A percentile compares a stretch with the other conserved stretches of the same genome.
These are phyloP conservation scores for Pangasianodon hypophthalmus DNA, from an alignment of 2,113 vertebrate genomes.

Conservation along the genomic window DNA sequence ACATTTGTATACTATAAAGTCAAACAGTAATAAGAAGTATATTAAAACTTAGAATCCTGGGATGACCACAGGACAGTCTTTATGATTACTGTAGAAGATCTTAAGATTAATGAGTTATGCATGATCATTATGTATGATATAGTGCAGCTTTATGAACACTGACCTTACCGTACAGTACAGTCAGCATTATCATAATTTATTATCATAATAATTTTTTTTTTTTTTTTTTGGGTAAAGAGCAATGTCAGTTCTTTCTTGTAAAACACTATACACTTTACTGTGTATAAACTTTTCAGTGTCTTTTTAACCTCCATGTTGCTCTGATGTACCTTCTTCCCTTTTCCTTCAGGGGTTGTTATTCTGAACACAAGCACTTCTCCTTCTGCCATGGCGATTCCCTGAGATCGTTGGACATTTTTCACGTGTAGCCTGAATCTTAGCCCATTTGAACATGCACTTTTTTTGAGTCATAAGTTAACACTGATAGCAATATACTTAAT, in stretches of 20 bases:
- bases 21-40: neutral
- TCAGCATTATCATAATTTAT: neutral
- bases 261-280: no score
- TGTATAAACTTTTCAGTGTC: neutral
- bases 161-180: neutral
- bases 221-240: neutral
- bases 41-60: neutral
- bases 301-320: neutral
- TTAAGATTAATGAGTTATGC: neutral
- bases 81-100: neutral
- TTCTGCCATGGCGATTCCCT: conserved; percentile 15
- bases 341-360: conserved; percentile 2
- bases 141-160: neutral
- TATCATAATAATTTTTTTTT: no score
- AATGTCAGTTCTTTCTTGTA: neutral
- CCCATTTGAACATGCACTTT: conserved; percentile 7
- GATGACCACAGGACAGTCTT: neutral
- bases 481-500: neutral
- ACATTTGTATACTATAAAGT: neutral
- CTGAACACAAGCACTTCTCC: conserved; percentile 25
- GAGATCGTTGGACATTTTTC: conserved; percentile 32
- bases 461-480: conserved; percentile 10
- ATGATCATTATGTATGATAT: neutral
- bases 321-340: neutral
- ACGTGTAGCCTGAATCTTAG: neutral